A percentile compares a stretch with the other conserved stretches of the same genome.
phyloP scores from a whole-genome alignment of 2,113 vertebrate genomes.

The Misgurnus anguillicaudatus region DNA sequence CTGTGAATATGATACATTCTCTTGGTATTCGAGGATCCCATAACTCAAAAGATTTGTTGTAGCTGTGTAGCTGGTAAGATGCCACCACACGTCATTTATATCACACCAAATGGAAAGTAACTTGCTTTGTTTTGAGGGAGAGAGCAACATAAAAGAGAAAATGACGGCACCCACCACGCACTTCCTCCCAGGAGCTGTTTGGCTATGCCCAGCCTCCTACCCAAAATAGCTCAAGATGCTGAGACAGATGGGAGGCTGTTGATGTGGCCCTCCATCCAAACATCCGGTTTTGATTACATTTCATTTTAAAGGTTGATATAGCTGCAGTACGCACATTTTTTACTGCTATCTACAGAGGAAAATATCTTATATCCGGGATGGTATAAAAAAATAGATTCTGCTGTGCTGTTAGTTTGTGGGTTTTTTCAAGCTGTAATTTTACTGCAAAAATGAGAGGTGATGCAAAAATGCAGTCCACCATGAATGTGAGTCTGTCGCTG shows the following conservation, averaged over 20 bases:
- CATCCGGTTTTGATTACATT: conserved; percentile 1
- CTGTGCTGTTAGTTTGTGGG: not conserved
- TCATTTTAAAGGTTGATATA: not conserved
- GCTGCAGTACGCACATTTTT: not conserved
- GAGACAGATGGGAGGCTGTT: conserved; percentile 39
- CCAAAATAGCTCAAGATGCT: conserved; percentile 50
- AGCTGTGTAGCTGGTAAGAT: not conserved
- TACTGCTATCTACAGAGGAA: not conserved
- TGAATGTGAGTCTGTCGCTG: not conserved
- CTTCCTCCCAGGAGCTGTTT: conserved; percentile 39
- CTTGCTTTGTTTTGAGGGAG: conserved; percentile 21
- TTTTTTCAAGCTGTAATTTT: not conserved
- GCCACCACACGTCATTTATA: conserved; percentile 2
- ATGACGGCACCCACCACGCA: conserved; percentile 34
- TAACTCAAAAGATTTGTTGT: not conserved
- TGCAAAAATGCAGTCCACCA: not conserved
- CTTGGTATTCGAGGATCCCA: not conserved
- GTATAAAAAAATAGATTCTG: not conserved
- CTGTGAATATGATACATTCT: too few relatives aligned
- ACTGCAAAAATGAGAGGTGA: not conserved
- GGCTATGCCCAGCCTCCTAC: conserved; percentile 33
- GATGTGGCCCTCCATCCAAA: conserved; percentile 26
- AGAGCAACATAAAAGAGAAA: not conserved
- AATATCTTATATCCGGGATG: too few relatives aligned
- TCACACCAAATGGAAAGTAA: not conserved